phyloP scores from a whole-genome alignment of 2,888 invertebrate species.

The Diogma glabrata region DNA sequence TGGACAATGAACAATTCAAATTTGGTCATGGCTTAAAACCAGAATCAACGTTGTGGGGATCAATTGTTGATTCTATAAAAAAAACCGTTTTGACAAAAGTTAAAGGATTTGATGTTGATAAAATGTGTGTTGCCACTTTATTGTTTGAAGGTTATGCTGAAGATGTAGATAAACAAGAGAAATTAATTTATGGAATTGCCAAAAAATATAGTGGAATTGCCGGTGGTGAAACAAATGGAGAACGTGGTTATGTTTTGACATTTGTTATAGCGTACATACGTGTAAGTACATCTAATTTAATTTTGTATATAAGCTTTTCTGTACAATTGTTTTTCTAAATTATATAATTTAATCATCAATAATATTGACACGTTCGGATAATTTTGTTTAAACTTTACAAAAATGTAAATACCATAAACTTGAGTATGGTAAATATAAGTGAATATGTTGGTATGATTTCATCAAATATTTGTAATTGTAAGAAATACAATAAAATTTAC shows the following conservation, averaged over 20 bases:
- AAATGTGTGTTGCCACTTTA: conserved; percentile 84
- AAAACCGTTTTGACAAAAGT: conserved; percentile 77
- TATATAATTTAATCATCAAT: too few species aligned
- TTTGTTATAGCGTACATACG: conserved; percentile 97
- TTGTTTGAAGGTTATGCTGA: conserved; percentile 74
- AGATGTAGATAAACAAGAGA: conserved; percentile 66
- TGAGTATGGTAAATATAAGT: too few species aligned
- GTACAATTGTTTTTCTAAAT: too few species aligned
- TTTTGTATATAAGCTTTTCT: too few species aligned
- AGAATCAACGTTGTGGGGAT: conserved; percentile 45
- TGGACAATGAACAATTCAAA: conserved; percentile 97
- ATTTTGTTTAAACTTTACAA: too few species aligned
- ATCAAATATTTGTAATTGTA: too few species aligned
- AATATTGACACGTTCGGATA: too few species aligned
- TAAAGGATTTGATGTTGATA: conserved; percentile 69
- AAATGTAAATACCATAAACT: too few species aligned
- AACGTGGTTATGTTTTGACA: conserved; percentile 87
- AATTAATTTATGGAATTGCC: conserved; percentile 68
- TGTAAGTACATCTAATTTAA: conserved; percentile 53
- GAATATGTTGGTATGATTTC: too few species aligned
- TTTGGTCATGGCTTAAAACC: conserved; percentile 75
- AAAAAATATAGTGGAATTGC: conserved; percentile 67
- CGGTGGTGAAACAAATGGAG: conserved; percentile 88
- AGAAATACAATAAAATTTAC: too few species aligned
- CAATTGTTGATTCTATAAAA: conserved; percentile 64